These are phyloP conservation scores for Mormoops blainvillei DNA, from an alignment of 2,113 vertebrate species.

Conservation along the genomic window DNA sequence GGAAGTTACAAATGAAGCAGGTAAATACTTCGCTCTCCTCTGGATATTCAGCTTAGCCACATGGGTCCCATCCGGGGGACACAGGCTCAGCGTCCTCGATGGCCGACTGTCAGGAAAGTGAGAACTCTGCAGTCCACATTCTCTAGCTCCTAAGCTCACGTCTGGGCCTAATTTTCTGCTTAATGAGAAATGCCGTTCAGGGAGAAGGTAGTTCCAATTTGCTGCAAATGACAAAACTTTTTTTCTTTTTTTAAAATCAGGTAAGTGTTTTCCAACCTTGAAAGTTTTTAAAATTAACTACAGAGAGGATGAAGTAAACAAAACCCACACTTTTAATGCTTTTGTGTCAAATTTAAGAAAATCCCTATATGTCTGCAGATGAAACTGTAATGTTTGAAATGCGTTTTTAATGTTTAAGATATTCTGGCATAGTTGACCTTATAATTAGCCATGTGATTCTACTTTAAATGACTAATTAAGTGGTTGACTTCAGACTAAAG, in stretches of 20 bases:
- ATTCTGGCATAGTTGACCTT: neutral
- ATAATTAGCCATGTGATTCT: constrained; percentile 57
- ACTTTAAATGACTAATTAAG: constrained; percentile 62
- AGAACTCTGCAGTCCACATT: neutral
- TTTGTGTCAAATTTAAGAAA: constrained; percentile 14
- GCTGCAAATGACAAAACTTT: neutral
- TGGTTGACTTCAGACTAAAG: constrained; percentile 39
- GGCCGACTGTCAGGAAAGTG: neutral
- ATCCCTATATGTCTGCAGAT: neutral
- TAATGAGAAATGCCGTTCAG: neutral
- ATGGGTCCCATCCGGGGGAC: neutral
- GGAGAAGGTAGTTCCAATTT: neutral
- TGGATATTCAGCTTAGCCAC: neutral
- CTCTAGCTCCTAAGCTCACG: neutral
- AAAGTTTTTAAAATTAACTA: constrained; percentile 10
- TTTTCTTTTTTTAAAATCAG: neutral
- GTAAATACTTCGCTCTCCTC: neutral
- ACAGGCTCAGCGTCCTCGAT: neutral
- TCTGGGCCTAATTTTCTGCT: neutral
- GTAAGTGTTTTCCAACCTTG: neutral
- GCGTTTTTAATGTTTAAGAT: constrained; percentile 44
- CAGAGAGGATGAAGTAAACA: neutral
- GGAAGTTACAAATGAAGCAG: neutral
- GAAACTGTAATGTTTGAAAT: neutral
- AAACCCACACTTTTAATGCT: neutral